These are phyloP conservation scores for Phasianus colchicus DNA, from an alignment of 2,113 vertebrate species.

Conservation along the genomic window DNA sequence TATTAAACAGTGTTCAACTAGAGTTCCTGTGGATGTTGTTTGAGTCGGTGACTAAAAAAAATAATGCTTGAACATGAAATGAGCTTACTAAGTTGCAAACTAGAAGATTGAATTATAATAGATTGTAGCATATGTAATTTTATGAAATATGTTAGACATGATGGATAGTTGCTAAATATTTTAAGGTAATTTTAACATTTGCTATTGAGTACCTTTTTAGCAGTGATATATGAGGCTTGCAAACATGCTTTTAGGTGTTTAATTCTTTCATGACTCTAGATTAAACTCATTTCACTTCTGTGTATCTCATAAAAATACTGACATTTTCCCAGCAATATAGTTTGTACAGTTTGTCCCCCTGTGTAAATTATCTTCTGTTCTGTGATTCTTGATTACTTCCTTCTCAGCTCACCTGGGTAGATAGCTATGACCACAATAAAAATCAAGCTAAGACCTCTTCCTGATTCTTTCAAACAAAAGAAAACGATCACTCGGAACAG, in stretches of 20 bases:
- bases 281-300: not conserved
- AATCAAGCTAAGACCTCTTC: not conserved
- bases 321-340: not conserved
- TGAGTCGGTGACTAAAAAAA: not conserved
- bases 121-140: not conserved
- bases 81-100: not conserved
- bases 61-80: not conserved
- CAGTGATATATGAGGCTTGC: not conserved
- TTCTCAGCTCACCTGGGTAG: not conserved
- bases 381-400: not conserved
- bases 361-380: not conserved
- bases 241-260: not conserved
- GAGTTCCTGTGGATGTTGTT: not conserved
- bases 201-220: not conserved
- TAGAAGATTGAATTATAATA: not conserved
- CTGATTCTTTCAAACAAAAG: not conserved
- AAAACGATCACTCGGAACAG: not conserved
- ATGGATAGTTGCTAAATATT: not conserved
- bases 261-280: not conserved
- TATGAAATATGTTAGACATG: not conserved
- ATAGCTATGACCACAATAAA: not conserved
- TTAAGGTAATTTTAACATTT: not conserved
- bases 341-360: not conserved
- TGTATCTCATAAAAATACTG: not conserved
- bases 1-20: not conserved